Evolutionary conservation across 2,113 vertebrate species (phyloP).

Genomic region (Cyrtonyx montezumae): DNA sequence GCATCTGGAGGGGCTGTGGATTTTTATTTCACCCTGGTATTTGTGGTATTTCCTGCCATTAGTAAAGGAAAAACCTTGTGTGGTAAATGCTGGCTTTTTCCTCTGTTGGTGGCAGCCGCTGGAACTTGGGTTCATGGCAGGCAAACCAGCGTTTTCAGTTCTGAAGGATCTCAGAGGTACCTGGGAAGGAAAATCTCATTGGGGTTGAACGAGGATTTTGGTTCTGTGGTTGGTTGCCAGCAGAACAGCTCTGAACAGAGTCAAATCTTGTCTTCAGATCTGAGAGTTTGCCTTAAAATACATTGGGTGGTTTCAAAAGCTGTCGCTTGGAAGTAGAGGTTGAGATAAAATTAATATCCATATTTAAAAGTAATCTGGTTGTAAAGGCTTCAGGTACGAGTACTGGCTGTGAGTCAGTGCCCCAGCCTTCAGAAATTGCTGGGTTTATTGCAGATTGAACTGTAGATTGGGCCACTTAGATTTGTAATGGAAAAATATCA

Average conservation of each 20-base stretch:
- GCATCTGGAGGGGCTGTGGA: conserved; percentile 62
- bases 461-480: conserved; percentile 40
- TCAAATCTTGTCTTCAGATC: neutral
- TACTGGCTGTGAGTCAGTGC: conserved; percentile 5
- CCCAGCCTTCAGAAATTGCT: conserved; percentile 27
- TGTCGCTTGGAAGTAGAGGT: neutral
- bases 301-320: conserved; percentile 14
- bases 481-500: conserved; percentile 79
- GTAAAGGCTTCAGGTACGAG: conserved; percentile 28
- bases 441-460: conserved; percentile 41
- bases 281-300: neutral
- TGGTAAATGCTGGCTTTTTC: conserved; percentile 50
- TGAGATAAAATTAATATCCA: neutral
- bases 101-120: conserved; percentile 37
- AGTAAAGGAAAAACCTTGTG: conserved; percentile 64
- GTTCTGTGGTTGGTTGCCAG: neutral
- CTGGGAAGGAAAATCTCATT: conserved; percentile 27
- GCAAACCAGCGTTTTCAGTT: conserved; percentile 29
- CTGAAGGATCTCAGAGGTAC: conserved; percentile 34
- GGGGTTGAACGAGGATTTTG: conserved; percentile 54
- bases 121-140: conserved; percentile 49
- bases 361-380: neutral
- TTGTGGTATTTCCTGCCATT: conserved; percentile 66
- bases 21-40: conserved; percentile 67
- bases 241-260: neutral